Evolutionary conservation across 2,888 invertebrate species (phyloP).

Genomic region (Bimastos eiseni): DNA sequence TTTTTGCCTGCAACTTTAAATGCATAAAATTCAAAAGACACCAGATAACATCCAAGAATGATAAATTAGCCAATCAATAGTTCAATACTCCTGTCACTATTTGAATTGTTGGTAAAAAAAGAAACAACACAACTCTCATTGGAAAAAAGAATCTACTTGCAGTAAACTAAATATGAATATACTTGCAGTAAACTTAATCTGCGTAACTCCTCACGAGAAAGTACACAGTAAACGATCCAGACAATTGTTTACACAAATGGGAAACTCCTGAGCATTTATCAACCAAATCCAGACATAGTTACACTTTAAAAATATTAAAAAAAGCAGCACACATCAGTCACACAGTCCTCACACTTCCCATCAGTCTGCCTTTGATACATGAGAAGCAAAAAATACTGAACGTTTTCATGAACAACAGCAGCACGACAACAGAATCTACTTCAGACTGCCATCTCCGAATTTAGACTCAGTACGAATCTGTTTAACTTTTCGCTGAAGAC

Average conservation of each 20-base stretch:
- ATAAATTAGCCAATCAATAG: background rate
- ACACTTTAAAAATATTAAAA: background rate
- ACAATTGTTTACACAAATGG: background rate
- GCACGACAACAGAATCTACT: background rate
- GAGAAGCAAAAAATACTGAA: background rate
- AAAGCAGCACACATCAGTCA: background rate
- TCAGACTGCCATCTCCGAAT: conserved; percentile 93
- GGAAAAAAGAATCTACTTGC: background rate
- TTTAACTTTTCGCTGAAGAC: conserved; percentile 93
- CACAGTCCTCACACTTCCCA: background rate
- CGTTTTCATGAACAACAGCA: background rate
- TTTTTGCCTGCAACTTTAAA: background rate
- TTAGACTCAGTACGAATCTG: conserved; percentile 88
- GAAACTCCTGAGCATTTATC: background rate
- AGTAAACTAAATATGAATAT: background rate
- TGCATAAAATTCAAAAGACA: background rate
- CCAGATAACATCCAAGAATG: background rate
- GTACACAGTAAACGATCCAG: background rate
- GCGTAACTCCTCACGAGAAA: background rate
- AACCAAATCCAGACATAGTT: background rate
- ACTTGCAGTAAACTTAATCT: background rate
- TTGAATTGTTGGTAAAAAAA: background rate
- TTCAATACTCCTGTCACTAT: background rate
- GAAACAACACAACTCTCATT: background rate
- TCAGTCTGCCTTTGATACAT: background rate